Evolutionary conservation across 2,113 vertebrate genomes (phyloP).

Genomic region (Oxyura jamaicensis): DNA sequence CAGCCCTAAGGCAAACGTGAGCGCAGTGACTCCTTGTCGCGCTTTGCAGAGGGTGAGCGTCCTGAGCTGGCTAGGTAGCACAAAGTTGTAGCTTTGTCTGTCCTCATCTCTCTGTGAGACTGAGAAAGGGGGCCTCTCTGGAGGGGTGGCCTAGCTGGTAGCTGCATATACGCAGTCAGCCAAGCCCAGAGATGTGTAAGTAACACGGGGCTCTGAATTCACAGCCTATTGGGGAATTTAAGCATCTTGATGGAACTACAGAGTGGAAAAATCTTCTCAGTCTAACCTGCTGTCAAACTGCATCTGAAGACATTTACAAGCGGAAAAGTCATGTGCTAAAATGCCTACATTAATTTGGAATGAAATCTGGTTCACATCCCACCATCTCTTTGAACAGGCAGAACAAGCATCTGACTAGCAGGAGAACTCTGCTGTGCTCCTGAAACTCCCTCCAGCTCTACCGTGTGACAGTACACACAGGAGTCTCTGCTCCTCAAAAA

Average conservation of each 20-base stretch:
- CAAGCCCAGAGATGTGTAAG: background rate
- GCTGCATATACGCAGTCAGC: background rate
- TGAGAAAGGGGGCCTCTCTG: background rate
- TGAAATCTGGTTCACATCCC: background rate
- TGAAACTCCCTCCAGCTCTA: background rate
- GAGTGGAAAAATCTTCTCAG: slow-evolving; percentile 2
- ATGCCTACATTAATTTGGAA: rapidly evolving
- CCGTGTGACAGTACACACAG: background rate
- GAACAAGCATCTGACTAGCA: background rate
- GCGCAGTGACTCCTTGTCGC: background rate
- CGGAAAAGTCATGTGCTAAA: background rate
- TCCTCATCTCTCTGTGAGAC: background rate
- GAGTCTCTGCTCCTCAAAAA: background rate
- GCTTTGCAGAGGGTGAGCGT: background rate
- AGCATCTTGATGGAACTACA: background rate
- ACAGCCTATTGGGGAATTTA: background rate
- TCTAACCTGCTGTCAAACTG: background rate
- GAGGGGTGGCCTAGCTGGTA: slow-evolving; percentile 4
- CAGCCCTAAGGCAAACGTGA: background rate
- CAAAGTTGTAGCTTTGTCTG: background rate
- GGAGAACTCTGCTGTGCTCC: background rate
- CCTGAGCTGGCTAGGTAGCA: background rate
- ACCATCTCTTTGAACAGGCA: background rate
- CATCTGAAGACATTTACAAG: background rate
- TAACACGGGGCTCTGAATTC: background rate